These are phyloP conservation scores for Norana najaformis DNA, from an alignment of 2,888 invertebrate species.

Conservation along the genomic window DNA sequence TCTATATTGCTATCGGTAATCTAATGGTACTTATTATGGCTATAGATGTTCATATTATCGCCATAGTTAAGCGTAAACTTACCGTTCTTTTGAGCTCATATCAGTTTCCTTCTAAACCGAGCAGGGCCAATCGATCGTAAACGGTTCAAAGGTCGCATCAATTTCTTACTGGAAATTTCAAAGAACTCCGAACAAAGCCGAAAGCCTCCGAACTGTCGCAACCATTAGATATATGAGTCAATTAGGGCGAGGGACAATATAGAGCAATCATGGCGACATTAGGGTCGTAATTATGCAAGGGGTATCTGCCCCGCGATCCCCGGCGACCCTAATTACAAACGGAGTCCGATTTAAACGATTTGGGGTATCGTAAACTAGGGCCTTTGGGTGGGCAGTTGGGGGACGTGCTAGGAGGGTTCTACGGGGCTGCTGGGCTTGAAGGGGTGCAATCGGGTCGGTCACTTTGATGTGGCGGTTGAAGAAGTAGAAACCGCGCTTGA, in stretches of 20 bases:
- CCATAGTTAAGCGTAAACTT: neutral
- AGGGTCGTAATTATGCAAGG: conserved; percentile 23
- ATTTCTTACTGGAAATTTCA: conserved; percentile 13
- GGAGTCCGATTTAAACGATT: conserved; percentile 8
- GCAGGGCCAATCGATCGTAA: neutral
- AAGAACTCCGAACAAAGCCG: neutral
- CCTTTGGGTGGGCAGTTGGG: neutral
- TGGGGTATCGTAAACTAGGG: neutral
- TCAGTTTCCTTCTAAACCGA: neutral
- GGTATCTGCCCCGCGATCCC: neutral
- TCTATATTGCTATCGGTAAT: too few species aligned
- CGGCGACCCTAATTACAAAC: conserved; percentile 18
- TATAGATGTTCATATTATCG: too few species aligned
- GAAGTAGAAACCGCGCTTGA: neutral
- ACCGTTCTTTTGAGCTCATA: neutral
- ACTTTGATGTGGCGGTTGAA: neutral
- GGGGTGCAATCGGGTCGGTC: neutral
- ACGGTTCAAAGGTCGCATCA: neutral
- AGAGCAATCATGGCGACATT: conserved; percentile 19
- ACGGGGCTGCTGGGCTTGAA: neutral
- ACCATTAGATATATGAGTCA: conserved; percentile 23
- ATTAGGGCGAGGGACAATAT: conserved; percentile 14
- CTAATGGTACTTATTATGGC: too few species aligned
- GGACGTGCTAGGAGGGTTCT: neutral
- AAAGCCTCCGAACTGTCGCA: conserved; percentile 6